Evolutionary conservation across 2,113 vertebrate species (phyloP).

Genomic region (Hucho hucho): DNA sequence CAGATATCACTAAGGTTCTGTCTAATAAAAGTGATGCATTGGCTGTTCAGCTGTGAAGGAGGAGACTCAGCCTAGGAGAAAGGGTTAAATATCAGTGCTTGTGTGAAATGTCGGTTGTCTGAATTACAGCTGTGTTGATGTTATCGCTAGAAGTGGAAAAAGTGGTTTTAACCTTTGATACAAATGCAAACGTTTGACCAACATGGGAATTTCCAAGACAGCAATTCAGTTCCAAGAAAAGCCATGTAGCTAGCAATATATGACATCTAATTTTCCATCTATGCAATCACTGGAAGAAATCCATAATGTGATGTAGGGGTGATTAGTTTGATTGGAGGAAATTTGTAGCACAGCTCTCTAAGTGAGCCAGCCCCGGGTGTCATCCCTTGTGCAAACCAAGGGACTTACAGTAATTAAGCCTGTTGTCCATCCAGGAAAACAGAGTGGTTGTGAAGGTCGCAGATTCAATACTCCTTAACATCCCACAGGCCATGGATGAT

Average conservation of each 20-base stretch:
- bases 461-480: background rate
- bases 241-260: too few relatives aligned
- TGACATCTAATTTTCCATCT: background rate
- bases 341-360: background rate
- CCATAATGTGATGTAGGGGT: background rate
- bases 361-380: background rate
- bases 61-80: too few relatives aligned
- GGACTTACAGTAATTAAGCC: background rate
- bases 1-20: too few relatives aligned
- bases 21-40: too few relatives aligned
- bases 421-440: background rate
- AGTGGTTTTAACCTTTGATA: conserved; percentile 1
- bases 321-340: background rate
- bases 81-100: too few relatives aligned
- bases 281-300: background rate
- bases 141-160: background rate
- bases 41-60: too few relatives aligned
- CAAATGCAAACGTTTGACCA: conserved; percentile 8
- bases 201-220: background rate
- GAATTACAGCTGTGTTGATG: background rate
- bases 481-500: too few relatives aligned
- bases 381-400: background rate
- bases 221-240: background rate
- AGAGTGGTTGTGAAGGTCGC: background rate
- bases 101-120: too few relatives aligned